These are phyloP conservation scores for Vombatus ursinus DNA, from an alignment of 2,113 vertebrate species.

Conservation along the genomic window DNA sequence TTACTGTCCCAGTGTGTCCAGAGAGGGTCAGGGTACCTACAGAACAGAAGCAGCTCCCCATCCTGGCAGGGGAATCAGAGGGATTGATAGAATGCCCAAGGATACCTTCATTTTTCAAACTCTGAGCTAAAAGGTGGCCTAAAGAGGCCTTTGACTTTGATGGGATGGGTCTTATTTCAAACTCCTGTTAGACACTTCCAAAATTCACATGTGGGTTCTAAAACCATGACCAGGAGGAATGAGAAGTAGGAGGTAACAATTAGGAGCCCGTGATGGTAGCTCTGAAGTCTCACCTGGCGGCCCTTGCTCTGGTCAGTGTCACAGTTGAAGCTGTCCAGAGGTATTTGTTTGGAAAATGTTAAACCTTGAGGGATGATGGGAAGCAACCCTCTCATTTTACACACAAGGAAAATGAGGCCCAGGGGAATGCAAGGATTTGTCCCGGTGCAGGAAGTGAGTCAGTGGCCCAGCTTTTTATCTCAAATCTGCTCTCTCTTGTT, in stretches of 20 bases:
- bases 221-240: background rate
- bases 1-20: background rate
- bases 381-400: background rate
- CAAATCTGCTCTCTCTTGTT: background rate
- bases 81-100: background rate
- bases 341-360: background rate
- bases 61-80: background rate
- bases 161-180: background rate
- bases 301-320: background rate
- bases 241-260: rapidly evolving
- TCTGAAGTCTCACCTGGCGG: background rate
- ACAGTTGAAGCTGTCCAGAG: too few species aligned
- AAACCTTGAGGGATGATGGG: background rate
- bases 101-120: background rate
- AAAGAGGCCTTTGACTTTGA: background rate
- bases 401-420: background rate
- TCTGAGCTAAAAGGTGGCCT: background rate
- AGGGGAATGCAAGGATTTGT: background rate
- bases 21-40: background rate
- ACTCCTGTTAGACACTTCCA: background rate
- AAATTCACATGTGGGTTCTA: rapidly evolving
- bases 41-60: too few species aligned
- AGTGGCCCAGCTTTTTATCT: background rate
- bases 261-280: background rate
- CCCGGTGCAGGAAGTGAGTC: background rate